phyloP scores from a whole-genome alignment of 2,113 vertebrate genomes.

The Phalacrocorax pelagicus region DNA sequence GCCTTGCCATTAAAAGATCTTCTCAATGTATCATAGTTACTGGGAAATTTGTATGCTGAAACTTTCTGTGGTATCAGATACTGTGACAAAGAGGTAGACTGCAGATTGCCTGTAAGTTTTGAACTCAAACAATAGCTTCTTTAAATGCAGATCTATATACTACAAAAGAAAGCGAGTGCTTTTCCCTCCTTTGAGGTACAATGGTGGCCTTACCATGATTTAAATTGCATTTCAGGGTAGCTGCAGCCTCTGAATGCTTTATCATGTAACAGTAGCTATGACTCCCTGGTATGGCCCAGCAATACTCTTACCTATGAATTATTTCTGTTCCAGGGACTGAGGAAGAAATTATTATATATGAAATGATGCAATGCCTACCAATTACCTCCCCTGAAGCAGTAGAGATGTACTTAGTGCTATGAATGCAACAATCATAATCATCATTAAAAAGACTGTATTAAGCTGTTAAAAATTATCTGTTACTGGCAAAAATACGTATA shows the following conservation, averaged over 20 bases:
- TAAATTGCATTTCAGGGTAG: background rate
- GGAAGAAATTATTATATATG: background rate
- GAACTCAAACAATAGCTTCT: background rate
- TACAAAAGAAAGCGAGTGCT: background rate
- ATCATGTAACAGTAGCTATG: background rate
- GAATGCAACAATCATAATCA: background rate
- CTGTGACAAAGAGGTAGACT: background rate
- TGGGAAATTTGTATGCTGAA: background rate
- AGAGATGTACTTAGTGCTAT: background rate
- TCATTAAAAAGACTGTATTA: background rate
- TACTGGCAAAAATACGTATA: background rate
- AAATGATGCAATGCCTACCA: background rate
- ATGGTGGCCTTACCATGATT: background rate
- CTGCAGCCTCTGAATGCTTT: background rate
- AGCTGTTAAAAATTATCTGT: background rate
- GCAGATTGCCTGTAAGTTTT: background rate
- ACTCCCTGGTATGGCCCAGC: background rate
- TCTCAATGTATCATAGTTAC: background rate
- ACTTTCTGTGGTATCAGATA: background rate
- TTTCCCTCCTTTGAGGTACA: background rate
- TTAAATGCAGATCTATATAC: background rate
- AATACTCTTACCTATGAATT: background rate
- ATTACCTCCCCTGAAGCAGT: background rate
- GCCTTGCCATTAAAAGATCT: background rate
- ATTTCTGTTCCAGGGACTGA: background rate